Conservation (phyloP, 2,113 vertebrate species). For the Rousettus leschenaultii region DNA sequence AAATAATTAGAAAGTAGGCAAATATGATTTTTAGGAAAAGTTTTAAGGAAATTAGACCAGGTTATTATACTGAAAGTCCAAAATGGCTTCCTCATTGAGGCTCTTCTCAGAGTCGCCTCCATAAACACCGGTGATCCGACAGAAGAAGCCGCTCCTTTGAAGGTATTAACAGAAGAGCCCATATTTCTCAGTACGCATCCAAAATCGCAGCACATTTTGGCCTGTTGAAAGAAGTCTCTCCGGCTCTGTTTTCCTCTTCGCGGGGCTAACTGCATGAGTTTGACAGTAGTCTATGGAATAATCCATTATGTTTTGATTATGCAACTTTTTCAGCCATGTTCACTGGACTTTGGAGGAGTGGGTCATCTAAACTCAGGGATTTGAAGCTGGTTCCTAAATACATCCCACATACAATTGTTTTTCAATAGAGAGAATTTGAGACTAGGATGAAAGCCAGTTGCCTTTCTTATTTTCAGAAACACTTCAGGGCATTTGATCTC, state of each 20-base stretch:
- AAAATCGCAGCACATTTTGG: neutral
- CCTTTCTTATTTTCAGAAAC: neutral
- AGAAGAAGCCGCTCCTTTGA: neutral
- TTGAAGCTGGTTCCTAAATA: neutral
- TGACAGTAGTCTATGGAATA: neutral
- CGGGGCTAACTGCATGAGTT: neutral
- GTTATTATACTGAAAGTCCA: neutral
- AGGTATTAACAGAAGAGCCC: neutral
- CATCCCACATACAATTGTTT: neutral
- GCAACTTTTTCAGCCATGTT: neutral
- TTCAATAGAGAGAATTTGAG: neutral
- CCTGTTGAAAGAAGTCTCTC: neutral
- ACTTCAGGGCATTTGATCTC: neutral
- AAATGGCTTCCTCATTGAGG: neutral
- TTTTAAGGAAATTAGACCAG: neutral
- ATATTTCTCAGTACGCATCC: neutral
- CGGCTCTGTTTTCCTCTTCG: neutral
- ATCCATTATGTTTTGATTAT: neutral
- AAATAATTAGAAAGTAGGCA: neutral
- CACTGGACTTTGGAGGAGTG: neutral
- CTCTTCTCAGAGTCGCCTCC: neutral
- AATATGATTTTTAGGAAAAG: neutral
- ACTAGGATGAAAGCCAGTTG: slow-evolving; percentile 10
- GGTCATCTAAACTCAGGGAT: neutral
- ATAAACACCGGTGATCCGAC: no score